Conservation (phyloP, 2,113 vertebrate genomes). For the Columba janthina region DNA sequence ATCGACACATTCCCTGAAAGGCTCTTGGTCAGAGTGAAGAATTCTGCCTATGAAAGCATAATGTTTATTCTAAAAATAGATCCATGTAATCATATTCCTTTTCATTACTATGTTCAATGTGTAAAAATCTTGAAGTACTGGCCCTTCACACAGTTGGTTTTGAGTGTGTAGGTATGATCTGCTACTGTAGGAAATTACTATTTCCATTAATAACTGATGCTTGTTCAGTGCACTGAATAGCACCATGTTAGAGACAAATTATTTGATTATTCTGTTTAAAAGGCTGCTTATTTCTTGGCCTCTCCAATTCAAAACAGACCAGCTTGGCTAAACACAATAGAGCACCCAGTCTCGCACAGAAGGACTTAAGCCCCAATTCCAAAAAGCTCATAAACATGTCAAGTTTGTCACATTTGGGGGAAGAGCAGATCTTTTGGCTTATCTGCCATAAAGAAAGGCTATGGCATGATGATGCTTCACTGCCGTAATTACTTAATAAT, state of each 20-base stretch:
- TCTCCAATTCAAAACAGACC: neutral
- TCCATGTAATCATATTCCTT: neutral
- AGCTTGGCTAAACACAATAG: neutral
- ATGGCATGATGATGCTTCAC: neutral
- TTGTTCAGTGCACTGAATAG: neutral
- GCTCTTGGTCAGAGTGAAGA: constrained; percentile 30
- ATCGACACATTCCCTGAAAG: constrained; percentile 7
- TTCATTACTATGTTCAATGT: neutral
- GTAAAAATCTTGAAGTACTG: neutral
- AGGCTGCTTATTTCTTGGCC: neutral
- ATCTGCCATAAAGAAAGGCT: neutral
- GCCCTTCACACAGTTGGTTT: neutral
- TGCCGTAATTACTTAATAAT: neutral
- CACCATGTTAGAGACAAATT: neutral
- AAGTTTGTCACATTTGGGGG: neutral
- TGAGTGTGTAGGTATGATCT: neutral
- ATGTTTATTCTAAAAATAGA: neutral
- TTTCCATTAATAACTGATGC: neutral
- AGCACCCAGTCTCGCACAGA: neutral
- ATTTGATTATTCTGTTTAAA: neutral
- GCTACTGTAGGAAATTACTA: neutral
- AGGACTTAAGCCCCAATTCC: neutral
- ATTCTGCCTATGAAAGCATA: constrained; percentile 24
- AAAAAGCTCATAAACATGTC: neutral
- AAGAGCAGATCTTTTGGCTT: neutral